Conservation (phyloP, 2,888 invertebrate species). For the Empis livida region DNA sequence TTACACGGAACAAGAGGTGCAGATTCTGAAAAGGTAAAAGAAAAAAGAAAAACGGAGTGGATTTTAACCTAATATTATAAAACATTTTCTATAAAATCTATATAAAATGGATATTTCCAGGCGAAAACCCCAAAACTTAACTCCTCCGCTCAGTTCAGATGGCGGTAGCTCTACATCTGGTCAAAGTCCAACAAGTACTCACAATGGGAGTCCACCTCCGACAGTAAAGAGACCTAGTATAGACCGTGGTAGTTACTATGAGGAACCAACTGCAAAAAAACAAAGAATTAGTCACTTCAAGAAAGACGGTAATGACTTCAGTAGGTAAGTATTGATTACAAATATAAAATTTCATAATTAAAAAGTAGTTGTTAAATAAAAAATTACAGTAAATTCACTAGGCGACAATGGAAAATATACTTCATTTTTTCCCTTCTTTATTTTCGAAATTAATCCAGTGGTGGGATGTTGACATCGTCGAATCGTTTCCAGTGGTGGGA, state of each 20-base stretch:
- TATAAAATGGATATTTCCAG: slow-evolving; percentile 33
- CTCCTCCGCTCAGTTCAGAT: slow-evolving; percentile 78
- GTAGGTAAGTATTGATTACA: slow-evolving; percentile 11
- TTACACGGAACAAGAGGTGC: slow-evolving; percentile 80
- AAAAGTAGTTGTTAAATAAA: too few species aligned
- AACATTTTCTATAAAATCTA: too few species aligned
- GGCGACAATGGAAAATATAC: too few species aligned
- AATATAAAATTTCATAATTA: background rate
- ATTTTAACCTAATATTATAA: too few species aligned
- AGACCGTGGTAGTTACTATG: slow-evolving; percentile 40
- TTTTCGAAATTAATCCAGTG: too few species aligned
- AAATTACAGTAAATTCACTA: too few species aligned
- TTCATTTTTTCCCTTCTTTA: too few species aligned
- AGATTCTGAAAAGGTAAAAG: slow-evolving; percentile 66
- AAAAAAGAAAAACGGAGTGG: background rate
- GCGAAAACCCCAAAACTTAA: slow-evolving; percentile 82
- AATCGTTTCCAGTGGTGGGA: too few species aligned
- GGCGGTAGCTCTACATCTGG: slow-evolving; percentile 63
- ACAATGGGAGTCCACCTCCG: slow-evolving; percentile 59
- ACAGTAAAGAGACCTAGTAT: slow-evolving; percentile 42
- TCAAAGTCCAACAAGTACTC: slow-evolving; percentile 64
- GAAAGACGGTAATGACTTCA: slow-evolving; percentile 35
- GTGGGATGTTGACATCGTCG: too few species aligned
- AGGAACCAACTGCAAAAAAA: slow-evolving; percentile 55
- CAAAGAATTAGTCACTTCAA: slow-evolving; percentile 77